Evolutionary conservation across 30 jellyfish, hydroid and myxozoan genomes (phyloP), one percentile per base, ranked within the genome.

Genomic region (Sanderia malayensis): DNA sequence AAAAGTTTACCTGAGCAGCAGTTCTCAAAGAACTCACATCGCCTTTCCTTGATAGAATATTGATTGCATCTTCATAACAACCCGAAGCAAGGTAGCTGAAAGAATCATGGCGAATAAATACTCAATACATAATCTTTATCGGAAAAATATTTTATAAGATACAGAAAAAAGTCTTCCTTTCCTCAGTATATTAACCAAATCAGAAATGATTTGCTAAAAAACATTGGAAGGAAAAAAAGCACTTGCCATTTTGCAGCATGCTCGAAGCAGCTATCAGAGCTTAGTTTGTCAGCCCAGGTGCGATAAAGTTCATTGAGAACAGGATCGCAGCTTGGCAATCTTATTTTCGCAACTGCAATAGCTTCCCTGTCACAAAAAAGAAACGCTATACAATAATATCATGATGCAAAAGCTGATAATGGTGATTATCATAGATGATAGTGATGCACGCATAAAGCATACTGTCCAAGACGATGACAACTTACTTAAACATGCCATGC

Each of bases 181-280:
- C n/a, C n/a, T n/a, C n/a, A n/a, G n/a, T n/a, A n/a, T n/a, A n/a
- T n/a, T n/a, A n/a, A n/a, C n/a, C n/a, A n/a, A n/a, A n/a, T n/a
- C n/a, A n/a, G n/a, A n/a, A n/a, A n/a, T n/a, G n/a, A n/a, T n/a
- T n/a, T n/a, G n/a, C n/a, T n/a, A n/a, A n/a, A n/a, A n/a, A n/a
- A n/a, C n/a, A n/a, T n/a, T n/a, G n/a, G n/a, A 73, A 64, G 9
- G 11, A 28, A 22, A 3, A 60, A 60, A 9, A 28, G 4, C 6
- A 49, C 86, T 0, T 65, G 83, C 98, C 98, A 90, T 77, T 90
- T 84, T 0, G 96, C 98, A 28, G 98, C 96, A 76, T 83, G 73
- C 77, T 90, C 98, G 45, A 68, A 70, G 46, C 81, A 73, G 19
- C 79, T 71, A 59, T 90, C 98, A 6, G 85, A 68, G 26, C 63